Conservation (phyloP, 2,113 vertebrate genomes). For the Seriola aureovittata region DNA sequence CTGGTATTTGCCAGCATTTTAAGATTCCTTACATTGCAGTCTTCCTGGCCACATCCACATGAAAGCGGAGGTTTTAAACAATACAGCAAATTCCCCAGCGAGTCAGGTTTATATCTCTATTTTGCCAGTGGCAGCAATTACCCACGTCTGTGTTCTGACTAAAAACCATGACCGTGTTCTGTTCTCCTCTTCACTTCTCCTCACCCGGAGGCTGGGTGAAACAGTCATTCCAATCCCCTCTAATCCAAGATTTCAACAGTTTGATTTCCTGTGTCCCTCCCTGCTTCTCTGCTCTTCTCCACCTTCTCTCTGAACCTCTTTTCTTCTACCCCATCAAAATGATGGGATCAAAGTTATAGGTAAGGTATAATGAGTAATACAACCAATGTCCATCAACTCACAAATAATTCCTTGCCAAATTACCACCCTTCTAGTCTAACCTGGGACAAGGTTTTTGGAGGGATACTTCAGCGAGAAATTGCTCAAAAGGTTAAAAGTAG, state of each 20-base stretch:
- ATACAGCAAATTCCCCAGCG: conserved; percentile 35
- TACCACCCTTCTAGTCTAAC: conserved; percentile 14
- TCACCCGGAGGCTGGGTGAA: conserved; percentile 82
- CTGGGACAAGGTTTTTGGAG: conserved; percentile 12
- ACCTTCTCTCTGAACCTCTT: conserved; percentile 37
- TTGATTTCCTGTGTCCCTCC: conserved; percentile 61
- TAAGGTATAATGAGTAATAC: conserved; percentile 31
- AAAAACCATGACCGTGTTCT: conserved; percentile 70
- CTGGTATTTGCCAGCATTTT: conserved; percentile 4
- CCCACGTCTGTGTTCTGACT: conserved; percentile 66
- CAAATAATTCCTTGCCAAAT: conserved; percentile 21
- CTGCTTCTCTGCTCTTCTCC: conserved; percentile 29
- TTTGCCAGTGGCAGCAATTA: conserved; percentile 75
- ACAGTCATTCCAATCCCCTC: conserved; percentile 55
- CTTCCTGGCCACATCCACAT: conserved; percentile 9
- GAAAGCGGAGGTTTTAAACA: conserved; percentile 47
- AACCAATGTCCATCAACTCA: conserved; percentile 30
- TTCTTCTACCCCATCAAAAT: conserved; percentile 42
- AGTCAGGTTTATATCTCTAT: conserved; percentile 54
- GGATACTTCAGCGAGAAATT: conserved; percentile 18
- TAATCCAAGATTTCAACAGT: conserved; percentile 74
- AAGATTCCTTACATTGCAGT: conserved; percentile 20
- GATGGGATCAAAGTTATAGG: conserved; percentile 57
- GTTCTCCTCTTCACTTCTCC: conserved; percentile 44
- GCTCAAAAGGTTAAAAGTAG: conserved; percentile 24